A percentile compares a stretch with the other conserved stretches of the same genome.
Conservation (phyloP, 2,113 vertebrate genomes). For the Anguilla rostrata region DNA sequence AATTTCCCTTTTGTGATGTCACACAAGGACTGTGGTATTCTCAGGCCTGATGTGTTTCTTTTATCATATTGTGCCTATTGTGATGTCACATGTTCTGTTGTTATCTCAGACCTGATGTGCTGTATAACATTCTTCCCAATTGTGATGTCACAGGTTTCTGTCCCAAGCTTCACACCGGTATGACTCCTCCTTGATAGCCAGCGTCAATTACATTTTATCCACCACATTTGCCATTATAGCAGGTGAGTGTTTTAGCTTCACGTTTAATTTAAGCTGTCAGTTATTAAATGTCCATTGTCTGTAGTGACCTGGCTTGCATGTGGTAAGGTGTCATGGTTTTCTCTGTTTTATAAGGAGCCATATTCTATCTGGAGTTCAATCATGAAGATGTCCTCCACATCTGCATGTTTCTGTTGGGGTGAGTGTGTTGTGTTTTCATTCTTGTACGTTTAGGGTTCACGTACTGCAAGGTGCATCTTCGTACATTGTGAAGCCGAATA, state of each 20-base stretch:
- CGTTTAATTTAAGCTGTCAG: not conserved
- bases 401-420: slow-evolving; percentile 93
- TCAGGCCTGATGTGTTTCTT: not conserved
- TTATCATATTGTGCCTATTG: not conserved
- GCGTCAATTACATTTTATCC: slow-evolving; percentile 87
- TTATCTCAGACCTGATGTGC: not conserved
- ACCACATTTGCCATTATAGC: slow-evolving; percentile 79
- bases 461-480: not conserved
- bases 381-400: slow-evolving; percentile 85
- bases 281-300: no score
- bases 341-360: slow-evolving; percentile 70
- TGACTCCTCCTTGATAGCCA: slow-evolving; percentile 84
- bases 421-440: slow-evolving; percentile 54
- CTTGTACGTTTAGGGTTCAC: not conserved
- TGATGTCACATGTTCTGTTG: not conserved
- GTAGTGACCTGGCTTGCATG: not conserved
- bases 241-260: slow-evolving; percentile 69
- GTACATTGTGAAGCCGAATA: no score
- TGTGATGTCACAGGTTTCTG: slow-evolving; percentile 76
- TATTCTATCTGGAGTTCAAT: slow-evolving; percentile 89
- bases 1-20: no score
- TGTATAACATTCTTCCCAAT: not conserved
- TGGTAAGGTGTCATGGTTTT: not conserved
- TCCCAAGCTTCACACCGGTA: slow-evolving; percentile 85
- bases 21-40: no score